These are phyloP conservation scores for Ardeotis arabs DNA, from an alignment of 2,113 vertebrate genomes.

Conservation along the genomic window DNA sequence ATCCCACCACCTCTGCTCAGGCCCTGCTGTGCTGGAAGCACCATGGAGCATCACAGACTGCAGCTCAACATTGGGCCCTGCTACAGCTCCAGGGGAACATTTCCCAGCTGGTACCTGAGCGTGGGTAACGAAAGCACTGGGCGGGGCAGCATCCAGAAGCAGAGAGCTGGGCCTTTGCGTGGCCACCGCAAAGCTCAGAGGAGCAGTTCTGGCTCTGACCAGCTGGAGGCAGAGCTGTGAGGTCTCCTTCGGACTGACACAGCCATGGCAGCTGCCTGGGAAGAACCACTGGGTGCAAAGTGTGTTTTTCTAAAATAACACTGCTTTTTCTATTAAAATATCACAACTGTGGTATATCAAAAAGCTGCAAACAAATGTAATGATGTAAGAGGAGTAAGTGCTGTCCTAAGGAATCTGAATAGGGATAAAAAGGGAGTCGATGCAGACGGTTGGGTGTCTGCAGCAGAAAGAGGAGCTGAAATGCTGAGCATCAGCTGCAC, in stretches of 20 bases:
- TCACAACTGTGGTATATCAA: background rate
- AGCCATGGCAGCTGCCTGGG: background rate
- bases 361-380: background rate
- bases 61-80: background rate
- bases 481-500: background rate
- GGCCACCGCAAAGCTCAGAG: background rate
- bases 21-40: background rate
- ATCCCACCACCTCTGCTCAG: background rate
- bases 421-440: background rate
- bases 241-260: background rate
- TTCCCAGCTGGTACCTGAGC: background rate
- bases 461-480: background rate
- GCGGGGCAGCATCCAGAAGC: background rate
- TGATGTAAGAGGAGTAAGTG: background rate
- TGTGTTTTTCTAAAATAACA: background rate
- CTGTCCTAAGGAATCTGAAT: background rate
- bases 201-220: background rate
- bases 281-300: background rate
- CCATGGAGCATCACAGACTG: fast-evolving
- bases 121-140: background rate
- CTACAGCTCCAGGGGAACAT: background rate
- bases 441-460: background rate
- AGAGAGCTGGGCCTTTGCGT: background rate
- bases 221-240: too few relatives aligned
- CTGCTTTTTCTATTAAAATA: background rate